phyloP scores from a whole-genome alignment of 2,888 invertebrate species.

The Pristionchus arcanus region DNA sequence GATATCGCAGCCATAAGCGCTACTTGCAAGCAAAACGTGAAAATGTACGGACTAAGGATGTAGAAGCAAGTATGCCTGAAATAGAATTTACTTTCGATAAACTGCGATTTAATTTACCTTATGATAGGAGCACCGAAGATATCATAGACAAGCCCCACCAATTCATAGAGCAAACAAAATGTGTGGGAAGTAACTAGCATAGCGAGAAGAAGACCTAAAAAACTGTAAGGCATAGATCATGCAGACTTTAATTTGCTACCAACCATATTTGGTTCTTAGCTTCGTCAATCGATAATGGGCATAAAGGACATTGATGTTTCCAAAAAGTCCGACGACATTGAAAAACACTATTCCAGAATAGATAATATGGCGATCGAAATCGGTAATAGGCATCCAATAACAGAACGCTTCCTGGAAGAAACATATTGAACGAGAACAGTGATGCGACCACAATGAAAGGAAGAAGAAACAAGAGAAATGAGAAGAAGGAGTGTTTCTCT shows the following conservation, averaged over 20 bases:
- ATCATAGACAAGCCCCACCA: constrained; percentile 18
- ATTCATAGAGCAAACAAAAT: constrained; percentile 20
- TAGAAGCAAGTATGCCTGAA: constrained; percentile 20
- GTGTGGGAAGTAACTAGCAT: constrained; percentile 26
- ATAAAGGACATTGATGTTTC: constrained; percentile 42
- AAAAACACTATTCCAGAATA: constrained; percentile 22
- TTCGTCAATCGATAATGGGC: constrained; percentile 21
- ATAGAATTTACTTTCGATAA: not conserved
- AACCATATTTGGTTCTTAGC: constrained; percentile 50
- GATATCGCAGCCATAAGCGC: constrained; percentile 49
- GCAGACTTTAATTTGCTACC: not conserved
- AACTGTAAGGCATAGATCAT: not conserved
- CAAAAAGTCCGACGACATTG: constrained; percentile 44
- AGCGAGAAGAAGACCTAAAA: not conserved
- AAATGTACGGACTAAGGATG: constrained; percentile 29
- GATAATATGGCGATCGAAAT: constrained; percentile 20
- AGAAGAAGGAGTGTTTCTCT: not conserved
- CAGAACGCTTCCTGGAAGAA: not conserved
- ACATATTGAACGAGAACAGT: not conserved
- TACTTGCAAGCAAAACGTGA: constrained; percentile 41
- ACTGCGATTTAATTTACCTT: not conserved
- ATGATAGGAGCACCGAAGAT: not conserved
- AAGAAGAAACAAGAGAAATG: not conserved
- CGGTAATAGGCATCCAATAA: not conserved
- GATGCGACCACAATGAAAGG: not conserved